phyloP scores from a whole-genome alignment of 23 tunicate species.

The Styela plicata region DNA sequence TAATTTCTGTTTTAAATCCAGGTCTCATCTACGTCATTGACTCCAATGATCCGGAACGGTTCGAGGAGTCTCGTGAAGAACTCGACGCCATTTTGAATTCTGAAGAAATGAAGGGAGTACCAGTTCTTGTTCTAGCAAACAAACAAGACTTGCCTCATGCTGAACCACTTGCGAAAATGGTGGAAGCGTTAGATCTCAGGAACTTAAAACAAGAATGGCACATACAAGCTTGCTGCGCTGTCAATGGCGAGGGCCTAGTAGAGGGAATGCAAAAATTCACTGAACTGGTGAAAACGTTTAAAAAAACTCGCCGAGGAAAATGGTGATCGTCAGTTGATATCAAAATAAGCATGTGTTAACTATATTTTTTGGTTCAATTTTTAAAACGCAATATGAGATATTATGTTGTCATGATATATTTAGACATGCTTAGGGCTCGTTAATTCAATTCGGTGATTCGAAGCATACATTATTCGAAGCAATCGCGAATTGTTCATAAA shows the following conservation, averaged over 20 bases:
- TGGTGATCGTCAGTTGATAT: too few species aligned
- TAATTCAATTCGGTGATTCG: too few species aligned
- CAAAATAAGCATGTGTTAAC: too few species aligned
- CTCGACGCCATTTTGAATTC: conserved; percentile 31
- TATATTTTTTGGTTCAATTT: too few species aligned
- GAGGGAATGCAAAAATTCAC: conserved; percentile 50
- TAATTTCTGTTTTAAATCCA: conserved; percentile 14
- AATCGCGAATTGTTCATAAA: too few species aligned
- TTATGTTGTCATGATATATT: too few species aligned
- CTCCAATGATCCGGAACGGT: conserved; percentile 49
- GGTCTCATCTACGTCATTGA: conserved; percentile 76
- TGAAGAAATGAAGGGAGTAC: conserved; percentile 38
- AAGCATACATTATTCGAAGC: too few species aligned
- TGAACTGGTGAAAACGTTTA: conserved; percentile 35
- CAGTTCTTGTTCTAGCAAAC: conserved; percentile 71
- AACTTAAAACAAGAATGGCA: conserved; percentile 39
- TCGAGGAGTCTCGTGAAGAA: conserved; percentile 57
- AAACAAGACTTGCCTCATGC: conserved; percentile 72
- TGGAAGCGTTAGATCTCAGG: conserved; percentile 32
- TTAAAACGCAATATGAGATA: too few species aligned
- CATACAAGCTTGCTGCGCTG: conserved; percentile 61
- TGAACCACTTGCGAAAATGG: conserved; percentile 31
- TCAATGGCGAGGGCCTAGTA: conserved; percentile 49
- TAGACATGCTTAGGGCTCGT: too few species aligned
- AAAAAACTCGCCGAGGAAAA: conserved; percentile 29